Evolutionary conservation across 2,888 invertebrate species (phyloP), one percentile per base, ranked within the genome.

Genomic region (Phlogophora meticulosa): DNA sequence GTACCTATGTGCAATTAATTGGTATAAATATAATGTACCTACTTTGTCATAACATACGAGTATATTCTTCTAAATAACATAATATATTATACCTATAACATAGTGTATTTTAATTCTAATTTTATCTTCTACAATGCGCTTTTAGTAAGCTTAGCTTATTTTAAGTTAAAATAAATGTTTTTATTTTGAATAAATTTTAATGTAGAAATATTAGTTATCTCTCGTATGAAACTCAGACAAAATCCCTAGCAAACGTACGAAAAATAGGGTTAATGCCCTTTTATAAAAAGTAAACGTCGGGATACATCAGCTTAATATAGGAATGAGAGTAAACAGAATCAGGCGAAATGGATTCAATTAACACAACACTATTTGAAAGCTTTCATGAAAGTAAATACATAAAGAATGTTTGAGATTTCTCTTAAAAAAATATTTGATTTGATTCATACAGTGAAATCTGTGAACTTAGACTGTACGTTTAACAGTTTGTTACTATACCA

Each of bases 301-400:
- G 22, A 56, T 56, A 15, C 46, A 63, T 74, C 24, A 46, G 17
- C 32, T 32, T 0, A 43, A 46, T 9, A 28, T 59, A 61, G 58
- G 22, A 51, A 65, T 46, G 42, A 22, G 13, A 51, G 66, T 65
- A 71, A 75, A 75, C 57, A 76, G 46, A 61, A 71, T 61, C 76
- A 38, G 42, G 59, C 17, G 45, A 32, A 66, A 71, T 56, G 46
- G 45, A 66, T 61, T 76, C 61, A 75, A 72, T 71, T 46, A 76
- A 49, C 51, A 71, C 46, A 58, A 43, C 49, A 66, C 57, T 58
- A 57, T 24, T 53, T 40, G 38, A 59, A 66, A 72, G 76, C 72
- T 76, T 75, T 62, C 55, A 66, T 59, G 55, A 43, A 51, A 49
- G 55, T 38, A 75, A 76, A 72, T 43, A 75, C 17, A 52, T 61